Base-by-base conservation (phyloP, 2,888 invertebrate species). In the Machimus rusticus region DNA sequence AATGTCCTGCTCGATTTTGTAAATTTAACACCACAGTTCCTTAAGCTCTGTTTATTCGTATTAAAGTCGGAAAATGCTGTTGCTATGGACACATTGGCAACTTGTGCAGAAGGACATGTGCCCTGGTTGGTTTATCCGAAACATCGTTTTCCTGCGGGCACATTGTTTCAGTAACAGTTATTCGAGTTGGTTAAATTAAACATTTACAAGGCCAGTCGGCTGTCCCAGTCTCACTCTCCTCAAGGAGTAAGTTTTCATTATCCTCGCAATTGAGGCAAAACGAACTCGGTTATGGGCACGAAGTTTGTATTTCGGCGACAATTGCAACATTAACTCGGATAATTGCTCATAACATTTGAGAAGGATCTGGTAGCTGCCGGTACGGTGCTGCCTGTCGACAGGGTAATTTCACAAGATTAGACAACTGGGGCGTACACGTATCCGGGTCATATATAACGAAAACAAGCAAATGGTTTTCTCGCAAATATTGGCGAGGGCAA, bases 241-340 rank as follows among this genome's bases (percentile, higher is more conserved):
- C 23, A 28, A n/a, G 46, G 34, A 85, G 46, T 85, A 74, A 74
- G 74, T 85, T 85, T 85, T 85, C 85, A 85, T 85, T 85, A 85
- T 85, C 85, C 74, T 74, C 31, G 85, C 85, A 74, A 85, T 85
- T 85, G 85, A 85, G 85, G 85, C 74, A 46, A 74, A 85, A 85
- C 74, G 74, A 85, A 85, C 43, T 85, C 46, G 28, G 85, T 85
- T 74, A 85, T 46, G 85, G 74, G 43, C 85, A 39, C 74, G 74
- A 74, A 85, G 74, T 85, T 85, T 85, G 85, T 85, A 85, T 85
- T 85, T 85, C 74, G 74, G 85, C 74, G 85, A 85, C 74, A 85
- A 85, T 85, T 85, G 85, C 74, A 85, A 85, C 85, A 85, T 85
- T 85, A 85, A 85, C 85, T 74, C 46, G 23, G 46, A 85, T 85